These are phyloP conservation scores for Drosophila histrio DNA, from an alignment of 2,888 invertebrate genomes.

Conservation along the genomic window DNA sequence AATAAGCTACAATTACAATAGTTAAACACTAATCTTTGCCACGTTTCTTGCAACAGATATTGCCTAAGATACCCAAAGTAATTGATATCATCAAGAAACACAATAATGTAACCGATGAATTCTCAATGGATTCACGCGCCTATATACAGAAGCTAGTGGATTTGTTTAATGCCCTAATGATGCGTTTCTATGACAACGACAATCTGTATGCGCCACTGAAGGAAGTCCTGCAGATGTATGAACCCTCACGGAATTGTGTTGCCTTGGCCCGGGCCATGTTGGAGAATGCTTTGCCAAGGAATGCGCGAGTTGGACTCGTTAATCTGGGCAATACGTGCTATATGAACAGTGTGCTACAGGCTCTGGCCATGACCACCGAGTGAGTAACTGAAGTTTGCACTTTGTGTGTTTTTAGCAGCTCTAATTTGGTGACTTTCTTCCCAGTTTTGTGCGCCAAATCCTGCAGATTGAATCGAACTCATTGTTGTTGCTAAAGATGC, in stretches of 20 bases:
- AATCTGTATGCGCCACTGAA: constrained; percentile 85
- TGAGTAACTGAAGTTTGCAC: too few relatives aligned
- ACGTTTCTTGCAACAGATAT: constrained; percentile 45
- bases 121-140: constrained; percentile 85
- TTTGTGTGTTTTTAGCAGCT: too few relatives aligned
- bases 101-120: constrained; percentile 84
- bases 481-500: constrained; percentile 88
- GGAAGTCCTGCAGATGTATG: constrained; percentile 84
- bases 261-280: constrained; percentile 80
- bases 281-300: constrained; percentile 66
- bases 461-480: constrained; percentile 86
- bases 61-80: constrained; percentile 85
- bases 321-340: constrained; percentile 96
- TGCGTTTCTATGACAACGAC: constrained; percentile 85
- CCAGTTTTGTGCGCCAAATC: constrained; percentile 89
- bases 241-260: constrained; percentile 84
- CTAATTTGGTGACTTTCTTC: too few relatives aligned
- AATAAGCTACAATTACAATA: too few relatives aligned
- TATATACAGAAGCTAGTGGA: constrained; percentile 87
- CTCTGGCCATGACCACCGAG: constrained; percentile 92
- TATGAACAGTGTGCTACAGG: constrained; percentile 94
- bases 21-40: background rate
- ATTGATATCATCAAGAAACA: constrained; percentile 86
- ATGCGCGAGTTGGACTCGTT: constrained; percentile 88
- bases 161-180: constrained; percentile 85